Conservation (phyloP, 2,888 invertebrate species). For the Drosophila helvetica region DNA sequence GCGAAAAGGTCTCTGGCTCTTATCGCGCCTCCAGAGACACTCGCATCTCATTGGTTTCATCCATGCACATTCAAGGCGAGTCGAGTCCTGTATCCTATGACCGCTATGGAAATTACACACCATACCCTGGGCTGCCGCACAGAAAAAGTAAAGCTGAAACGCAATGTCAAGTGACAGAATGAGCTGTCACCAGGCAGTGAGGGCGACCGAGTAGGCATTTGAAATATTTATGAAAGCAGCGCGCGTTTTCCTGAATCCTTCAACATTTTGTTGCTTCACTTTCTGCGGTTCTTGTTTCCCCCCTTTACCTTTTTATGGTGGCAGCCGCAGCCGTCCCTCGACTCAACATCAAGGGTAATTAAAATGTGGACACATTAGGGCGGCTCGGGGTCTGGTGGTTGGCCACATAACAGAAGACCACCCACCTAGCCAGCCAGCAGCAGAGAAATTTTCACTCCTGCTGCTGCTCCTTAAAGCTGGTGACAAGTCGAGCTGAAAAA, state of each 20-base stretch:
- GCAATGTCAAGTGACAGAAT: constrained; percentile 38
- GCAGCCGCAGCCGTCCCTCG: constrained; percentile 25
- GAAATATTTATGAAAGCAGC: constrained; percentile 48
- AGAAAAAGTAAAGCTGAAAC: constrained; percentile 40
- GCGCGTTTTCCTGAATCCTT: constrained; percentile 50
- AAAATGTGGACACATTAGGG: constrained; percentile 61
- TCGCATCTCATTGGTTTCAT: constrained; percentile 15
- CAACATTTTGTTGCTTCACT: constrained; percentile 16
- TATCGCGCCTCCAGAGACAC: constrained; percentile 47
- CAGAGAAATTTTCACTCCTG: background rate
- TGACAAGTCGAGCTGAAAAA: constrained; percentile 30
- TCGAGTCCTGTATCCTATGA: background rate
- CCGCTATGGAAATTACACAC: constrained; percentile 47
- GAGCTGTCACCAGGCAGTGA: constrained; percentile 26
- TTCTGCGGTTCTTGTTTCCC: constrained; percentile 3
- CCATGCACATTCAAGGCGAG: constrained; percentile 1
- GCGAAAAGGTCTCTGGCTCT: constrained; percentile 32
- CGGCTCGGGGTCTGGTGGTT: constrained; percentile 29
- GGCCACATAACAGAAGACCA: constrained; percentile 15
- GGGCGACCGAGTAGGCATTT: constrained; percentile 26
- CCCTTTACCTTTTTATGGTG: constrained; percentile 33
- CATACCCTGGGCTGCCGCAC: constrained; percentile 57
- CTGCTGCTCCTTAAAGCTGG: constrained; percentile 28
- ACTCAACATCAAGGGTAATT: constrained; percentile 74
- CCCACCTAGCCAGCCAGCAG: background rate